These are phyloP conservation scores for Boloria euphrosyne DNA, from an alignment of 2,888 invertebrate species.

Conservation along the genomic window DNA sequence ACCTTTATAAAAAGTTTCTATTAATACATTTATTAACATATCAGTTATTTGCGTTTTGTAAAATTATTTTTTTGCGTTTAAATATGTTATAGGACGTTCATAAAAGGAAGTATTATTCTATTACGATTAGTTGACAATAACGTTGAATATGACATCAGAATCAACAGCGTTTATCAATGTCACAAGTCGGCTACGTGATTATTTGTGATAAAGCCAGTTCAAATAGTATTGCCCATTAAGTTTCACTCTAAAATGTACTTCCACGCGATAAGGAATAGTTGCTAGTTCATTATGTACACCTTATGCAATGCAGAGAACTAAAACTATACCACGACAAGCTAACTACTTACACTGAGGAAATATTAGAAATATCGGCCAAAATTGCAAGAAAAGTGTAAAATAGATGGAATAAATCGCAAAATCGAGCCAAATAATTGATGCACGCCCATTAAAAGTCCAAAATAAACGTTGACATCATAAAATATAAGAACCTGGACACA, in stretches of 20 bases:
- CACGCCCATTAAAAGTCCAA: slow-evolving; percentile 30
- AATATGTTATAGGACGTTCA: slow-evolving; percentile 12
- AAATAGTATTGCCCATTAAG: slow-evolving; percentile 34
- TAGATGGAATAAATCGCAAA: background rate
- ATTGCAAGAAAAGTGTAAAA: too few species aligned
- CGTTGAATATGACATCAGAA: slow-evolving; percentile 17
- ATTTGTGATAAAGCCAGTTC: slow-evolving; percentile 30
- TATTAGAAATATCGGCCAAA: background rate
- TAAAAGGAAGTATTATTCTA: slow-evolving; percentile 10
- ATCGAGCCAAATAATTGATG: slow-evolving; percentile 14
- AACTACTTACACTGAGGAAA: too few species aligned
- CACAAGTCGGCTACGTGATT: slow-evolving; percentile 30
- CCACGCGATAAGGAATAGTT: slow-evolving; percentile 26
- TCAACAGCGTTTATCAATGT: slow-evolving; percentile 28
- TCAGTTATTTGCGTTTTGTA: background rate
- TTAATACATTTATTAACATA: background rate
- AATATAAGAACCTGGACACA: slow-evolving; percentile 44
- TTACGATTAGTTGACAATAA: slow-evolving; percentile 3
- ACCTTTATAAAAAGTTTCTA: too few species aligned
- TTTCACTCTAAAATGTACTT: slow-evolving; percentile 21
- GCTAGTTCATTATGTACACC: background rate
- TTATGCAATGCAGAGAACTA: too few species aligned
- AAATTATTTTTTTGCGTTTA: background rate
- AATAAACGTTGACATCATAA: slow-evolving; percentile 43
- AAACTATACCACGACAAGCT: too few species aligned